Evolutionary conservation across 37 sponge, comb jelly and placozoan species (phyloP).

Genomic region (Chondrilla cf. caribensis): DNA sequence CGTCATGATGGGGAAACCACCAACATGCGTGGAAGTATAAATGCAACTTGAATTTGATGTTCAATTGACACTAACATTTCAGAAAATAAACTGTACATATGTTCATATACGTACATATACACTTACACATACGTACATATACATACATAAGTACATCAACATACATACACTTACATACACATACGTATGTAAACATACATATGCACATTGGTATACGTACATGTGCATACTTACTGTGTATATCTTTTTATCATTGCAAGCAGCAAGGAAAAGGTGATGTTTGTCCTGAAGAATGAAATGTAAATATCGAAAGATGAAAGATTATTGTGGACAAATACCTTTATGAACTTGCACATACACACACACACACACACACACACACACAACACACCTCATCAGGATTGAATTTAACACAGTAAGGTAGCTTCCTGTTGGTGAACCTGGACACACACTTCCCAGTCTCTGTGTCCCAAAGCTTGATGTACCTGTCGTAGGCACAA

Average conservation of each 20-base stretch:
- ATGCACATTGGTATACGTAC: not conserved
- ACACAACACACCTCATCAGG: conserved; percentile 65
- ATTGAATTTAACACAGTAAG: conserved; percentile 95
- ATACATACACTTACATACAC: not conserved
- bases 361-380: no score
- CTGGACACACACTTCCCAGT: conserved; percentile 82
- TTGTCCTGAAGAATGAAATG: conserved; percentile 48
- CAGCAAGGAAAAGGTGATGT: conserved; percentile 88
- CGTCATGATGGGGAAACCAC: not conserved
- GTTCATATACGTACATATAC: not conserved
- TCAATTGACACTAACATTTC: no score
- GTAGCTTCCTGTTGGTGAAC: conserved; percentile 84
- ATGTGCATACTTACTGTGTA: conserved; percentile 59
- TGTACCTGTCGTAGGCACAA: conserved; percentile 83
- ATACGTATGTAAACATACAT: not conserved
- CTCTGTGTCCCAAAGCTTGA: conserved; percentile 98
- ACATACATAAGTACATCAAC: not conserved
- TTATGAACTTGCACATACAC: no score
- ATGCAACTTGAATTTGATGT: no score
- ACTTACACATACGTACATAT: not conserved
- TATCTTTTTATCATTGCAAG: conserved; percentile 95
- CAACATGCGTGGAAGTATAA: no score
- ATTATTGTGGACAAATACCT: no score
- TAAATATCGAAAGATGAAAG: no score
- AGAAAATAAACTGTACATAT: not conserved